Evolutionary conservation across 2,797 vertebrate species (phyloP).

Genomic region (Silurus lanzhouensis): DNA sequence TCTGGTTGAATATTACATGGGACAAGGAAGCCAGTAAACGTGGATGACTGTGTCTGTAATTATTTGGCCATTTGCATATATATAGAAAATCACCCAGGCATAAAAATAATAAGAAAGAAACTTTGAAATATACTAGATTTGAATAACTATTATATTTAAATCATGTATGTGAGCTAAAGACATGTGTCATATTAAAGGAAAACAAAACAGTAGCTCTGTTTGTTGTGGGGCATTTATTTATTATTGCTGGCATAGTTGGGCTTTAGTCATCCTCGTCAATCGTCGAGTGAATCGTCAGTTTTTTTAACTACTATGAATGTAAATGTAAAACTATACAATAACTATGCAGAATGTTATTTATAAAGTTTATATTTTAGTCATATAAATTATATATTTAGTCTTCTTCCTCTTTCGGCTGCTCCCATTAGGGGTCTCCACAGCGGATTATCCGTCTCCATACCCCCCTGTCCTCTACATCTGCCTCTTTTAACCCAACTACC

Average conservation of each 20-base stretch:
- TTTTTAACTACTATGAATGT: background rate
- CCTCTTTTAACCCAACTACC: too few species aligned
- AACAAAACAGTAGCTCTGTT: background rate
- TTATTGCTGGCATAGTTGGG: background rate
- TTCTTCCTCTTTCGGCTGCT: too few species aligned
- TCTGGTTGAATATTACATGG: conserved; percentile 39
- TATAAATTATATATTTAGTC: too few species aligned
- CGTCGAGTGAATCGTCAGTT: background rate
- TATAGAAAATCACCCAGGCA: conserved; percentile 53
- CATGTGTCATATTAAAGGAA: background rate
- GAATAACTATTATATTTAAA: conserved; percentile 16
- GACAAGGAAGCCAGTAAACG: conserved; percentile 35
- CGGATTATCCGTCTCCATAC: too few species aligned
- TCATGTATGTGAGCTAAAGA: conserved; percentile 12
- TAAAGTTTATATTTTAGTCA: background rate
- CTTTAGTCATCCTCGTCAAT: too few species aligned
- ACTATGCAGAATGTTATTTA: background rate
- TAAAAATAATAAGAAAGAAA: conserved; percentile 33
- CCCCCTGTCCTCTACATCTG: too few species aligned
- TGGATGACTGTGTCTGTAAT: conserved; percentile 51
- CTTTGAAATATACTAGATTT: conserved; percentile 29
- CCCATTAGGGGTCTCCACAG: too few species aligned
- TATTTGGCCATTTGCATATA: conserved; percentile 61
- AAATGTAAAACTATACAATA: background rate
- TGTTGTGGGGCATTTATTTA: background rate